These are phyloP conservation scores for Dasypus novemcinctus DNA, from an alignment of 2,113 vertebrate species.

Conservation along the genomic window DNA sequence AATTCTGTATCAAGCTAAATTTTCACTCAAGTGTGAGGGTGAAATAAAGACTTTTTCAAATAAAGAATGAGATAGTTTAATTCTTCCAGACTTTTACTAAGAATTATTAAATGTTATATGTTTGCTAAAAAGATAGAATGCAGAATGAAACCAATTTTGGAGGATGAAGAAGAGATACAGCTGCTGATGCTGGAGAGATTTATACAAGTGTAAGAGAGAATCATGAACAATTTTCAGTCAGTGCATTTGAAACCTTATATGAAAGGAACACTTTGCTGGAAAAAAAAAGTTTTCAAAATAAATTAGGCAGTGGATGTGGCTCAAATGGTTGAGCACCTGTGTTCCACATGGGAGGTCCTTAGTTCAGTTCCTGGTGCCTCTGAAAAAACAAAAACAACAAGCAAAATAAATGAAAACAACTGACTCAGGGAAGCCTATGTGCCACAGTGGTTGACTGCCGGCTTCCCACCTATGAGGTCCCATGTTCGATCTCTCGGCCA, in stretches of 20 bases:
- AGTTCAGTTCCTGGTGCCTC: too few relatives aligned
- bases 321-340: too few relatives aligned
- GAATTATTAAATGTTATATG: not conserved
- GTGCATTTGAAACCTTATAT: constrained; percentile 3
- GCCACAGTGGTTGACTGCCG: too few relatives aligned
- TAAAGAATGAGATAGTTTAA: not conserved
- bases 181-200: not conserved
- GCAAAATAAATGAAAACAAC: too few relatives aligned
- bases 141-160: not conserved
- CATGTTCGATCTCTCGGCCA: too few relatives aligned
- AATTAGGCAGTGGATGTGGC: not conserved
- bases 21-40: not conserved
- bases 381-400: too few relatives aligned
- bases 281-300: constrained; percentile 16
- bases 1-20: not conserved
- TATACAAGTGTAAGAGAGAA: not conserved
- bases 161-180: not conserved
- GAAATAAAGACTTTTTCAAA: constrained; percentile 2
- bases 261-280: not conserved
- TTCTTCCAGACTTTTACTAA: not conserved
- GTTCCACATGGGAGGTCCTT: too few relatives aligned
- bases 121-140: not conserved
- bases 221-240: not conserved
- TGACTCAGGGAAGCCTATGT: too few relatives aligned
- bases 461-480: too few relatives aligned